Base-by-base conservation (phyloP, 2,797 vertebrate species). In the Liparis tanakae region DNA sequence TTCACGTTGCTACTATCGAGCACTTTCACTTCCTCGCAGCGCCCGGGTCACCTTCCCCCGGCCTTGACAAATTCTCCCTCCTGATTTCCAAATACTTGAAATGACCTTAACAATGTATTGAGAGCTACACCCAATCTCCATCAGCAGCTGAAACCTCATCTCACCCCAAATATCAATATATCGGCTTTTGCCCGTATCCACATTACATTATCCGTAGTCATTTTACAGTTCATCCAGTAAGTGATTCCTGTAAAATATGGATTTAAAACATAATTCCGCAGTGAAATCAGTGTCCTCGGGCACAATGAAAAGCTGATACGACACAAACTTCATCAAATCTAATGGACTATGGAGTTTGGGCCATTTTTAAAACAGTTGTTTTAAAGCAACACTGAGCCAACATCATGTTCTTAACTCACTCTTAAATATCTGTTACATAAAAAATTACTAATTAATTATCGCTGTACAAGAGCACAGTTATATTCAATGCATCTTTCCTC, bases 1-100 rank as follows among this genome's bases (percentile, higher is more conserved):
- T 83, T 90, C 78, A 77, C 67, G 60, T 66, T 74, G 58, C 76
- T 68, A 48, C 67, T 70, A 65, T 58, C 73, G 57, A 78, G 8
- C 57, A 20, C 67, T 75, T 58, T 46, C 61, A 72, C 67, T 87
- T 89, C 76, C 77, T 85, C 1, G 12, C 20, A 64, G 58, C 6
- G 22, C 67, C 76, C 81, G 70, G 71, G 67, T 83, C 72, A 86
- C 53, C 79, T 80, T 83, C 43, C 73, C 55, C 41, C 1, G 15
- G 72, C 83, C 81, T 76, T 70, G 79, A 76, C 74, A 74, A 53
- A 65, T 67, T 73, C 54, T 76, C 30, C 60, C 55, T 72, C 20
- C 56, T 69, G 33, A 65, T 50, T 79, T 15, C 17, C 30, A 55
- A 56, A 72, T 74, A 70, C 76, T 72, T 80, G 44, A 43, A 78